phyloP scores from a whole-genome alignment of 2,888 invertebrate species.

The Eurytoma californica region DNA sequence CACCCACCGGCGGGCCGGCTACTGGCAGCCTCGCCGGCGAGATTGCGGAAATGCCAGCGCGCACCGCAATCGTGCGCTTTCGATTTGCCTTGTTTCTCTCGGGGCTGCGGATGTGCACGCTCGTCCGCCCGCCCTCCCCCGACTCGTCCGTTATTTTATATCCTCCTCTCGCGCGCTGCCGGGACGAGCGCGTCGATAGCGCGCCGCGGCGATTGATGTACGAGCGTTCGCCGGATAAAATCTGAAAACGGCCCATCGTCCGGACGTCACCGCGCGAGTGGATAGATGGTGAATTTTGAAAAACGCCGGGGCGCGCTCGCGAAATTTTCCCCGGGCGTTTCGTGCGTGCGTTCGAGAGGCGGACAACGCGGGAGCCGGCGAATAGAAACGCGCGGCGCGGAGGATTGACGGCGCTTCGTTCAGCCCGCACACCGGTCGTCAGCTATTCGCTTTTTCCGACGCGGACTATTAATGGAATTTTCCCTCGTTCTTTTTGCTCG shows the following conservation, averaged over 20 bases:
- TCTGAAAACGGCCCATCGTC: conserved; percentile 55
- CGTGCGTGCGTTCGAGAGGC: background rate
- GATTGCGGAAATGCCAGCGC: background rate
- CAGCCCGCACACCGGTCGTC: background rate
- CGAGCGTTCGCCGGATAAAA: conserved; percentile 57
- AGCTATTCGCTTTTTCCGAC: background rate
- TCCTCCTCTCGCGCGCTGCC: background rate
- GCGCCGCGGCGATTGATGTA: conserved; percentile 61
- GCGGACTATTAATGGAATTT: conserved; percentile 13
- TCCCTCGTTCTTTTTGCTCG: background rate
- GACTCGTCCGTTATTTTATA: conserved; percentile 33
- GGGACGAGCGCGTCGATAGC: conserved; percentile 12
- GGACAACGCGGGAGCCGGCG: background rate
- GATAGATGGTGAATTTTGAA: conserved; percentile 59
- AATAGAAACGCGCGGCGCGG: too few relatives aligned
- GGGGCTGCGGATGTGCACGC: too few relatives aligned
- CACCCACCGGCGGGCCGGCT: background rate
- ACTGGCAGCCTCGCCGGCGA: conserved; percentile 3
- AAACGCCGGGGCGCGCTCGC: conserved; percentile 44
- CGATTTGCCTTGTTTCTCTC: background rate
- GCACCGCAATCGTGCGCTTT: background rate
- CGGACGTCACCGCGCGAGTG: conserved; percentile 32
- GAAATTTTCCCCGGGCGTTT: background rate
- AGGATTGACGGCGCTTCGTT: too few relatives aligned
- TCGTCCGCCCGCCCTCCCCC: too few relatives aligned